Conservation (phyloP, 1,140 invertebrate species). For the Danaus melanippus region DNA sequence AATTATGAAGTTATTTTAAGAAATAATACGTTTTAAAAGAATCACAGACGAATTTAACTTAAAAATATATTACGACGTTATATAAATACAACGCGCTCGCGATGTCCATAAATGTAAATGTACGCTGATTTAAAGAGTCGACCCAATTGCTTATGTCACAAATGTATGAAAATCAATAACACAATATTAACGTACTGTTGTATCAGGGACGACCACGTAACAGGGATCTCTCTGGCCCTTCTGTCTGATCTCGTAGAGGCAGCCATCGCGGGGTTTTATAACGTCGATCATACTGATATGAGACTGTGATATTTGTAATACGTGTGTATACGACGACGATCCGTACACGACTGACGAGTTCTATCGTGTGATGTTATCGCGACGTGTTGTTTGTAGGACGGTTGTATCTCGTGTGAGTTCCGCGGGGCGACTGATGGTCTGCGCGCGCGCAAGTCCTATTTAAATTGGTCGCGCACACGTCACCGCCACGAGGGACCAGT, state of each 20-base stretch:
- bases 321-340: conserved; percentile 29
- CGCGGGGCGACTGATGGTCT: conserved; percentile 67
- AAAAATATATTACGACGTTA: conserved; percentile 1
- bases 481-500: conserved; percentile 54
- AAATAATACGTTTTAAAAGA: background rate
- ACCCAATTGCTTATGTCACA: conserved; percentile 9
- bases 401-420: conserved; percentile 37
- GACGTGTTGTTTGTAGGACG: too few species aligned
- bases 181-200: conserved; percentile 69
- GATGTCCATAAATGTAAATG: too few species aligned
- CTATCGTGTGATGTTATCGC: conserved; percentile 20
- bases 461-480: conserved; percentile 63
- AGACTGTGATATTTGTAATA: conserved; percentile 23
- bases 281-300: conserved; percentile 60
- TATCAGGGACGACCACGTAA: conserved; percentile 77
- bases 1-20: conserved; percentile 2
- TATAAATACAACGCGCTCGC: too few species aligned
- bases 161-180: background rate
- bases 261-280: conserved; percentile 67
- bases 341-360: conserved; percentile 29
- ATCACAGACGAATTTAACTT: background rate
- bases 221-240: conserved; percentile 75
- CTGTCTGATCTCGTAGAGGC: conserved; percentile 76
- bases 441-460: conserved; percentile 57
- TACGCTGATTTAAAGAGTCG: conserved; percentile 7